Percentiles rank a stretch among this genome's conserved stretches.
Evolutionary conservation across 2,797 vertebrate genomes (phyloP).

Genomic region (Hyperoplus lanceolatus): DNA sequence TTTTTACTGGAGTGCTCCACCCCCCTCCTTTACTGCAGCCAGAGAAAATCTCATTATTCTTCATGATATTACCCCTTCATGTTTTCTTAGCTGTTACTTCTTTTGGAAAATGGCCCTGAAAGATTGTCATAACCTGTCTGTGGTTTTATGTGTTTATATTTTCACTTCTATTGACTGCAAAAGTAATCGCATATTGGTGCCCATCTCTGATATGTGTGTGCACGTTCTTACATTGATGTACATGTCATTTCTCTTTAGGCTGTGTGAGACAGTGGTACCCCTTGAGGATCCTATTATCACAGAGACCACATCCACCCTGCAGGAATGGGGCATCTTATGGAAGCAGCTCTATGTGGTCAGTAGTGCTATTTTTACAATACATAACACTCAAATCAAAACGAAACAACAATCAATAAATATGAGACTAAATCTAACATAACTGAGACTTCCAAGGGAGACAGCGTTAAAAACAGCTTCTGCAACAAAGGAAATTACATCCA

Average conservation of each 20-base stretch:
- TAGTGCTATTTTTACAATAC: constrained; percentile 39
- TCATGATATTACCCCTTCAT: background rate
- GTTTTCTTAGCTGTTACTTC: constrained; percentile 1
- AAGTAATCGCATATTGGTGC: background rate
- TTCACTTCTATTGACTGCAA: background rate
- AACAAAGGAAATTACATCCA: constrained; percentile 39
- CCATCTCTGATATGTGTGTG: constrained; percentile 7
- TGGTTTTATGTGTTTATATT: background rate
- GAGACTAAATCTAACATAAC: constrained; percentile 15
- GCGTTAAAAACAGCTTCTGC: constrained; percentile 23
- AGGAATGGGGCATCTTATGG: constrained; percentile 98
- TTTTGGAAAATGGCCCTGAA: constrained; percentile 1
- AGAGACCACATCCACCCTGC: constrained; percentile 96
- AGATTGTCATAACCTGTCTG: constrained; percentile 8
- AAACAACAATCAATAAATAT: constrained; percentile 47
- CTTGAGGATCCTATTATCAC: constrained; percentile 97
- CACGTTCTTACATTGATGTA: constrained; percentile 20
- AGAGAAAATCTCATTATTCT: constrained; percentile 33
- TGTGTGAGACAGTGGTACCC: constrained; percentile 97
- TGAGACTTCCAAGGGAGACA: constrained; percentile 24
- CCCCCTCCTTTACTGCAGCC: background rate
- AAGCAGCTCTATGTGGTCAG: constrained; percentile 99
- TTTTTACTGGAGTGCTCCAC: constrained; percentile 20
- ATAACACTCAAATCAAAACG: constrained; percentile 40
- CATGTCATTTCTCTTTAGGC: constrained; percentile 79